Conservation (phyloP, 2,888 invertebrate genomes). For the Timema cristinae region DNA sequence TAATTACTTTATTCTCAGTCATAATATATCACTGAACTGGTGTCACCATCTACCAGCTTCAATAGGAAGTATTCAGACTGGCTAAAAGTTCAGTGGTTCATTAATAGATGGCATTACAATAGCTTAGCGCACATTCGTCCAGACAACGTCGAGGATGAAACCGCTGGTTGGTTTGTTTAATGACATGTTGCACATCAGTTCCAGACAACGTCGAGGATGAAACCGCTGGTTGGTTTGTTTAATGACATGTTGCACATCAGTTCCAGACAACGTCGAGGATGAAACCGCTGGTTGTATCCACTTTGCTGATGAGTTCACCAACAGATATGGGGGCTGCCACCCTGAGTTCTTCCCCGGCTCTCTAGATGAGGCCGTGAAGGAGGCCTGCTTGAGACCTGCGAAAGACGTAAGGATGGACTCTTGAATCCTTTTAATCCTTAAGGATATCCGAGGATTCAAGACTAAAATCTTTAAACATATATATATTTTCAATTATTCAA, state of each 20-base stretch:
- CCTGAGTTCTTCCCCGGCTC: constrained; percentile 90
- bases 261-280: constrained; percentile 81
- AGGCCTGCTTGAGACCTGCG: constrained; percentile 84
- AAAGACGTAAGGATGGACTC: constrained; percentile 64
- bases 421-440: constrained; percentile 23
- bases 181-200: no score
- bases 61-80: no score
- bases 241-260: constrained; percentile 48
- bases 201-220: no score
- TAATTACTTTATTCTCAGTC: no score
- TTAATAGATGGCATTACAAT: no score
- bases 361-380: constrained; percentile 84
- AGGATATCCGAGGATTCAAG: not conserved
- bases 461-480: constrained; percentile 19
- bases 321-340: constrained; percentile 80
- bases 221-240: not conserved
- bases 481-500: not conserved
- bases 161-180: no score
- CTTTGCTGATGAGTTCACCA: constrained; percentile 80
- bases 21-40: no score
- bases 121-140: no score
- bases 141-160: no score
- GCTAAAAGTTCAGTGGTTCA: no score
- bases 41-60: no score
- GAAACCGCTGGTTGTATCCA: constrained; percentile 81